Base-by-base conservation (phyloP, 2,888 invertebrate species). In the Notodonta dromedarius region DNA sequence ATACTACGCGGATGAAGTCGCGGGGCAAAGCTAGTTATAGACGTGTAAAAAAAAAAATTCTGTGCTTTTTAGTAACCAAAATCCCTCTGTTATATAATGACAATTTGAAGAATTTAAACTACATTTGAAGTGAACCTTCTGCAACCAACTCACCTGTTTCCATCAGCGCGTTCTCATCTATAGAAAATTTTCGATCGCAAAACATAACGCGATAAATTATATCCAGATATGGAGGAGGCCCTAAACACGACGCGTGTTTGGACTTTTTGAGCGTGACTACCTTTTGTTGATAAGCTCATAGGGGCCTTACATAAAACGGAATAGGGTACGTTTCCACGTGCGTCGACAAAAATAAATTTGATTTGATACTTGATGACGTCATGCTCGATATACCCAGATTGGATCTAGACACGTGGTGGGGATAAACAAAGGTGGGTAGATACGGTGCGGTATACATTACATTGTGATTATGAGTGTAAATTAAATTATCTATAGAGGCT, bases 171-270 rank as follows among this genome's bases (percentile, higher is more conserved):
- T 7, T 51, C 32, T 4, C 32, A 32, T 32, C 32, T 32, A 52
- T 55, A 55, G n/a, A 57, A 50, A 59, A 57, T 59, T 54, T 59
- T 59, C 64, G 58, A 68, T 68, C 50, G 56, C 56, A 64, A 59
- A 63, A 62, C 58, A 68, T 65, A 61, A 63, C 55, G 58, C 73
- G 63, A 74, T 74, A 74, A 74, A 70, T 74, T 66, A 55, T 63
- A 62, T 48, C 9, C 46, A 67, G 72, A 74, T 74, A 74, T 65
- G 61, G 64, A 32, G 46, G 52, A 44, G 62, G 62, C 66, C 69
- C 66, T 72, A 64, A 67, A 68, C 63, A 59, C 65, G 67, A 67
- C 69, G 69, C 74, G 70, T 72, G 74, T 74, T 66, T 70, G 69
- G 72, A 66, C 67, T 74, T 60, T 70, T 65, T 63, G 69, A 72